Evolutionary conservation across 2,113 vertebrate genomes (phyloP).

Genomic region (Rhegmatorhina hoffmannsi): DNA sequence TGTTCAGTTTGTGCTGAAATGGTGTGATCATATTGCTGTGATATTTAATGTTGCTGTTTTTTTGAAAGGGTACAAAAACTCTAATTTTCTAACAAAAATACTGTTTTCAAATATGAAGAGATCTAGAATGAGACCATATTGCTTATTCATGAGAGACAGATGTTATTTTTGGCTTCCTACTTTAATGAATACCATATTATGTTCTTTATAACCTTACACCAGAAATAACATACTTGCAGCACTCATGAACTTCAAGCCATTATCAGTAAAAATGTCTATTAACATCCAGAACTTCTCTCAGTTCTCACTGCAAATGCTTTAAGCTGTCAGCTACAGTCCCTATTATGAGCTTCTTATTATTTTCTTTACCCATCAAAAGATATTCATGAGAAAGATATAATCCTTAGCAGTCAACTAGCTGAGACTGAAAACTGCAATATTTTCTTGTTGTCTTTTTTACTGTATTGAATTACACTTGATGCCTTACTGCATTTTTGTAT

Average conservation of each 20-base stretch:
- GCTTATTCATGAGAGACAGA: conserved; percentile 76
- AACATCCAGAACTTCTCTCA: conserved; percentile 56
- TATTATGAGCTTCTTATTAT: neutral
- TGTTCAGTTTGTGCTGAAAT: conserved; percentile 40
- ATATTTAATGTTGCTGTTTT: conserved; percentile 52
- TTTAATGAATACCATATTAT: conserved; percentile 76
- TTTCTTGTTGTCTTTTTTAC: neutral
- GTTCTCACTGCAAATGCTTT: conserved; percentile 32
- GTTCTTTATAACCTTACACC: conserved; percentile 67
- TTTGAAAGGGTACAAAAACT: conserved; percentile 32
- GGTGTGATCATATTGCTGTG: neutral
- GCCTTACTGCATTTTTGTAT: neutral
- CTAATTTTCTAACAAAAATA: conserved; percentile 60
- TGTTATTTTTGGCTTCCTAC: conserved; percentile 76
- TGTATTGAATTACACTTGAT: neutral
- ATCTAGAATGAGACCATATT: conserved; percentile 70
- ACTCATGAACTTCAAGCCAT: conserved; percentile 65
- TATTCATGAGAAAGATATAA: neutral
- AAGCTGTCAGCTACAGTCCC: conserved; percentile 1
- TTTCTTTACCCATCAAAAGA: conserved; percentile 1
- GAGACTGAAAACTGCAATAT: neutral
- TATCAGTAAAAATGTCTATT: conserved; percentile 70
- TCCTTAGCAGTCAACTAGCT: neutral
- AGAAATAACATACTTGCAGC: conserved; percentile 66
- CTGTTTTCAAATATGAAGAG: conserved; percentile 62